Conservation (phyloP, 2,888 invertebrate genomes). For the Parochlus steinenii region DNA sequence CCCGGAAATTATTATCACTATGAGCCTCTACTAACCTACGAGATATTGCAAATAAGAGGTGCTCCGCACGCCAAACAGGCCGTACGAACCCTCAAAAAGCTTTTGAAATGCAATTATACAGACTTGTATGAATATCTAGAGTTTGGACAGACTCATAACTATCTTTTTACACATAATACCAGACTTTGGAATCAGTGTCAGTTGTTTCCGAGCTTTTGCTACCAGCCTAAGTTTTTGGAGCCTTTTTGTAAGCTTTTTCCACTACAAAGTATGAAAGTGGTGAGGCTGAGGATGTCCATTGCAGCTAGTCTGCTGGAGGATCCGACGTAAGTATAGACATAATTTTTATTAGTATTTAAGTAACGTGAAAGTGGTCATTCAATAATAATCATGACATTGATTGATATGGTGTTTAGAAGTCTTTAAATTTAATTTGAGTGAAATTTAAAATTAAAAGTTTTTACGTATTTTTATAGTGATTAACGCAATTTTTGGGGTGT, state of each 20-base stretch:
- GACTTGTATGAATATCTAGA: conserved; percentile 58
- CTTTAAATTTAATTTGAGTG: too few species aligned
- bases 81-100: conserved; percentile 46
- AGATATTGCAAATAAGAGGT: conserved; percentile 64
- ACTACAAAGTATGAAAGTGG: conserved; percentile 78
- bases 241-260: conserved; percentile 71
- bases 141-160: conserved; percentile 57
- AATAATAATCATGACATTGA: too few species aligned
- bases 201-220: conserved; percentile 45
- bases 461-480: too few species aligned
- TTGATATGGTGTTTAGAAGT: too few species aligned
- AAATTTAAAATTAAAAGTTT: too few species aligned
- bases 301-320: conserved; percentile 55
- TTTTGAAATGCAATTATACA: conserved; percentile 61
- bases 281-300: conserved; percentile 54
- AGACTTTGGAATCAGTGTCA: conserved; percentile 70
- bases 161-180: conserved; percentile 72
- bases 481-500: too few species aligned
- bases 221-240: conserved; percentile 53
- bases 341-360: too few species aligned
- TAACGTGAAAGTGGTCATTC: too few species aligned
- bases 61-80: conserved; percentile 52
- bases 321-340: conserved; percentile 39
- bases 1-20: conserved; percentile 83
- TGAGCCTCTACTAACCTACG: conserved; percentile 70